Evolutionary conservation across 2,113 vertebrate genomes (phyloP).

Genomic region (Tragelaphus scriptus): DNA sequence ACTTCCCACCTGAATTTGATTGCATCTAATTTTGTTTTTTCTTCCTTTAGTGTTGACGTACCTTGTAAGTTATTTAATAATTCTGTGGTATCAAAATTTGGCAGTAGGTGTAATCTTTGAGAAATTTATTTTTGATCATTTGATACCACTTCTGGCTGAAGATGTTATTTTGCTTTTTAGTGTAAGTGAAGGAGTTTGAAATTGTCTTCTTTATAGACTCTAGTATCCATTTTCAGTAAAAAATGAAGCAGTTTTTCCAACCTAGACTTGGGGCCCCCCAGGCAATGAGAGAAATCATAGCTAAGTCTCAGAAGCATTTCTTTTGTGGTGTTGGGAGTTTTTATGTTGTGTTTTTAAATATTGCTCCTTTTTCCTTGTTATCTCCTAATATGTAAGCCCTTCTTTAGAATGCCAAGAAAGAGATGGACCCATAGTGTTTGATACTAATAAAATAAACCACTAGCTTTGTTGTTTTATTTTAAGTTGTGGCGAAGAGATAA

Average conservation of each 20-base stretch:
- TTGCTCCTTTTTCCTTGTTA: neutral
- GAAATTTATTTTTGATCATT: conserved; percentile 12
- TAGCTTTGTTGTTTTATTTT: neutral
- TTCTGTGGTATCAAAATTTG: neutral
- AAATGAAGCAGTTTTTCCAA: conserved; percentile 5
- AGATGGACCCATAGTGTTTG: neutral
- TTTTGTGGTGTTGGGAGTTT: neutral
- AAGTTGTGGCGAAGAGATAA: neutral
- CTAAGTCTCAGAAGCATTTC: neutral
- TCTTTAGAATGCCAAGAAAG: neutral
- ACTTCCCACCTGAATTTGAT: neutral
- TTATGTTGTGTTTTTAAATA: neutral
- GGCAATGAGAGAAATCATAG: neutral
- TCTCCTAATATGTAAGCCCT: neutral
- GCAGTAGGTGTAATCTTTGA: neutral
- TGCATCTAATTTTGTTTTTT: conserved; percentile 18
- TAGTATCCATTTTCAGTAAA: conserved; percentile 11
- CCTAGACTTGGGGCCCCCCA: neutral
- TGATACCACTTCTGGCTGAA: neutral
- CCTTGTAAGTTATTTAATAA: conserved; percentile 11
- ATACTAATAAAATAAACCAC: neutral
- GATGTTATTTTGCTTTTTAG: neutral
- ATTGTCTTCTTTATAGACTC: neutral
- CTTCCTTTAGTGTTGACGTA: neutral
- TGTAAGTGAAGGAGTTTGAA: conserved; percentile 1